Evolutionary conservation across 2,888 invertebrate genomes (phyloP).

Genomic region (Lysandra coridon): DNA sequence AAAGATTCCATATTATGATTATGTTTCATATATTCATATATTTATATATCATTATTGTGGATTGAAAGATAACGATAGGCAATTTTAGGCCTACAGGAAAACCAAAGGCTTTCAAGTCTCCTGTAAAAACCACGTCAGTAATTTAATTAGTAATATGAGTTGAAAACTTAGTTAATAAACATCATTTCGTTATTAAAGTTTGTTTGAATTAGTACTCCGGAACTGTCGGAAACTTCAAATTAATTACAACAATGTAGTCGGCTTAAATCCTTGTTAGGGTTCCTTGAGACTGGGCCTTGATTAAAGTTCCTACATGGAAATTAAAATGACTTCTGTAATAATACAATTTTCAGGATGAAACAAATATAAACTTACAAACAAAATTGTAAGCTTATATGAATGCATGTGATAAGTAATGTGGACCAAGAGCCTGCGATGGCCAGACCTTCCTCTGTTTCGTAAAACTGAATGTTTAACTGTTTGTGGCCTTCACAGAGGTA

Average conservation of each 20-base stretch:
- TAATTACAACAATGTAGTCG: conserved; percentile 14
- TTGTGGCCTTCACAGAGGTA: too few relatives aligned
- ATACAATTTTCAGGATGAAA: too few relatives aligned
- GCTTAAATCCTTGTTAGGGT: conserved; percentile 8
- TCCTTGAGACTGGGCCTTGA: neutral
- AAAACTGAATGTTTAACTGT: too few relatives aligned
- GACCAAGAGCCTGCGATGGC: too few relatives aligned
- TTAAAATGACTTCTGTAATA: neutral
- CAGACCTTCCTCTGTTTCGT: too few relatives aligned
- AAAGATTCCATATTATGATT: neutral
- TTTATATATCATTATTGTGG: too few relatives aligned
- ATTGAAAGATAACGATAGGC: neutral
- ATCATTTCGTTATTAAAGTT: conserved; percentile 21
- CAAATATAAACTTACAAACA: too few relatives aligned
- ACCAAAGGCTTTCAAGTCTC: neutral
- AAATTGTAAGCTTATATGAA: too few relatives aligned
- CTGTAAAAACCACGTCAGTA: neutral
- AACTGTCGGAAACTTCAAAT: conserved; percentile 5
- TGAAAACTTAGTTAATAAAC: conserved; percentile 6
- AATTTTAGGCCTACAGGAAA: neutral
- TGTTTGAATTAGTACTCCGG: conserved; percentile 20
- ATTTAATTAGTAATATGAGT: neutral
- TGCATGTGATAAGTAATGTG: too few relatives aligned
- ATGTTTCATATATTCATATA: too few relatives aligned
- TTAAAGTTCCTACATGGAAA: neutral